Base-by-base conservation (phyloP, 2,113 vertebrate genomes). In the Addax nasomaculatus region DNA sequence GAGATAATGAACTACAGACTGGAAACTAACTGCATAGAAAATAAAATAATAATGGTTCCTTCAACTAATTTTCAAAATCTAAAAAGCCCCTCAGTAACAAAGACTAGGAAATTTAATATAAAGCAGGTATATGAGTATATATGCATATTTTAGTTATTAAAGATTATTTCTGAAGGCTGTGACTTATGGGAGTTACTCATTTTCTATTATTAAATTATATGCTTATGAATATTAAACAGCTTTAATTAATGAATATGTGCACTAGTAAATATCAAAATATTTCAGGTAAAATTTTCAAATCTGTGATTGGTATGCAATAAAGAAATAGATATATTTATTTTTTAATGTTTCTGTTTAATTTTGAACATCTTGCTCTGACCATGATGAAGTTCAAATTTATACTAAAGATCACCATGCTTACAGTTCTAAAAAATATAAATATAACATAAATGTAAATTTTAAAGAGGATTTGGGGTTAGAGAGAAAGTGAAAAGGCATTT, bases 311-410 rank as follows among this genome's bases (percentile, higher is more conserved):
- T 85, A 96, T 39, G 36, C 4, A 78, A 47, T 39, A 81, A 97
- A 98, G 53, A 96, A 98, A 92, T 33, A 86, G 53, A 94, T 67
- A 81, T 43, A 21, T 45, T 49, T 95, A 92, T 94, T 73, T 95
- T 93, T 96, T 83, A 81, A 96, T 95, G 58, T 90, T 97, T 94
- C 17, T 94, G 36, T 70, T 58, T 97, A 89, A 91, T 97, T 95
- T 95, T 92, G 49, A 25, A 93, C 53, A 95, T 36, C 60, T 89
- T 96, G 43, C 30, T 95, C 55, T 97, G 83, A 94, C 23, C 5
- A 95, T 67, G 57, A 93, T 90, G 30, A 90, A 60, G 55, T 94
- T 94, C 12, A 93, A 85, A 96, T 83, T 88, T 90, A 86, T 6
- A 85, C 2, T 67, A 80, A 49, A 85, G 49, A 83, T 96, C 62